Base-by-base conservation (phyloP, 2,888 invertebrate genomes). In the Bruchidius siliquastri region DNA sequence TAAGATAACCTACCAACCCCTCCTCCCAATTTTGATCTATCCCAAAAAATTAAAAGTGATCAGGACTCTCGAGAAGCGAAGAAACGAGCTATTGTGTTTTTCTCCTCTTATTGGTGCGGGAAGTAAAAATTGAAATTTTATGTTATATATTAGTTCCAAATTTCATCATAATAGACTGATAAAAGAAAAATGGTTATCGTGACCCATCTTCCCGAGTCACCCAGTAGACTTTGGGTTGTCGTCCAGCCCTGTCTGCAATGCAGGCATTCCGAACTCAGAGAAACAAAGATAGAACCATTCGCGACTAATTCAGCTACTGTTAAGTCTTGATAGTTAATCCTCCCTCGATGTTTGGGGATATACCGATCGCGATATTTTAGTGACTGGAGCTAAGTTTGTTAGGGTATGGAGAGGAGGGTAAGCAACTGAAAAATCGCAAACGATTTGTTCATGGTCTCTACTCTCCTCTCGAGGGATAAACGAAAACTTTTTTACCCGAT, bases 321-420 rank as follows among this genome's bases (percentile, higher is more conserved):
- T 79, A 81, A 80, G 81, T 79, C 80, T 81, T 80, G 80, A 81
- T 81, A 80, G 82, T 82, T 82, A 83, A 82, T 82, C 81, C 82
- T 75, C 72, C 79, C 80, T 79, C 78, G 80, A 81, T 82, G 82
- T 82, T 82, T 82, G 81, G 80, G 49, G 80, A 80, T 80, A 81
- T 82, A 82, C 82, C 81, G 82, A 83, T 81, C 79, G 80, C 82
- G 82, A 82, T 83, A 82, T 82, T 83, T 83, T 80, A 82, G 77
- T 76, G 75, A 75, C 49, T 18, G 49, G 18, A 49, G 49, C 49
- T 49, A 49, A 49, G 49, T 49, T 49, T 49, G 49, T 49, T 49
- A 49, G 74, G 72, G 68, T 68, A 68, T 68, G 10, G 21, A 68
- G 21, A 68, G 22, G 68, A 68, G 49, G 18, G 49, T 49, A 49